Percentiles rank a stretch among this genome's conserved stretches.
Evolutionary conservation across 2,113 vertebrate species (phyloP).

Genomic region (Pedionomus torquatus): DNA sequence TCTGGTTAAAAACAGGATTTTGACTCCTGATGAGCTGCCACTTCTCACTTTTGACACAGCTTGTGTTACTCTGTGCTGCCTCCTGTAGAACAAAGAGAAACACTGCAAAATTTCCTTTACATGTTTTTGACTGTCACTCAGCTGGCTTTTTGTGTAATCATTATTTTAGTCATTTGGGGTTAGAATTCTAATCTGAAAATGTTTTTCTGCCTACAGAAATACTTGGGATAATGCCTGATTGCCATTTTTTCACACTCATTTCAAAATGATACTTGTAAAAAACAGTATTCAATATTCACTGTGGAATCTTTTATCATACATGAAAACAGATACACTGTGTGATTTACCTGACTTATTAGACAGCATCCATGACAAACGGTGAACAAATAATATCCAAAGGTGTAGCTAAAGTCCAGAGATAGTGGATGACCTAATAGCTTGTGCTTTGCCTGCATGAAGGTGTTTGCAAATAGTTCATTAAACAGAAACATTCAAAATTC

Average conservation of each 20-base stretch:
- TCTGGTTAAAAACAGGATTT: background rate
- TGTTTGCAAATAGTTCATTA: background rate
- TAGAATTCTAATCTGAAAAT: background rate
- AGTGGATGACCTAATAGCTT: background rate
- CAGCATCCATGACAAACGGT: background rate
- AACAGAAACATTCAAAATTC: background rate
- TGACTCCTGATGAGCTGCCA: background rate
- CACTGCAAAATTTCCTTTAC: accelerated
- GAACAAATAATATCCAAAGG: background rate
- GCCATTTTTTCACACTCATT: background rate
- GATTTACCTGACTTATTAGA: background rate
- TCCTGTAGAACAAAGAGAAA: background rate
- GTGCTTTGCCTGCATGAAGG: background rate
- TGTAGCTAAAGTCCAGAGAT: background rate
- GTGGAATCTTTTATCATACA: background rate
- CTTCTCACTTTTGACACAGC: background rate
- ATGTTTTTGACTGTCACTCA: background rate
- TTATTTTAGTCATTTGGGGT: background rate
- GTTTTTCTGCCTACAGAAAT: background rate
- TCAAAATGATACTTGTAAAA: background rate
- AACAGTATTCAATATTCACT: background rate
- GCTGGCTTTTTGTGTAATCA: background rate
- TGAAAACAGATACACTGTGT: background rate
- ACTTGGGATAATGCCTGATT: background rate
- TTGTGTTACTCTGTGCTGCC: background rate